phyloP scores from a whole-genome alignment of 2,113 vertebrate species.

The Poecile atricapillus region DNA sequence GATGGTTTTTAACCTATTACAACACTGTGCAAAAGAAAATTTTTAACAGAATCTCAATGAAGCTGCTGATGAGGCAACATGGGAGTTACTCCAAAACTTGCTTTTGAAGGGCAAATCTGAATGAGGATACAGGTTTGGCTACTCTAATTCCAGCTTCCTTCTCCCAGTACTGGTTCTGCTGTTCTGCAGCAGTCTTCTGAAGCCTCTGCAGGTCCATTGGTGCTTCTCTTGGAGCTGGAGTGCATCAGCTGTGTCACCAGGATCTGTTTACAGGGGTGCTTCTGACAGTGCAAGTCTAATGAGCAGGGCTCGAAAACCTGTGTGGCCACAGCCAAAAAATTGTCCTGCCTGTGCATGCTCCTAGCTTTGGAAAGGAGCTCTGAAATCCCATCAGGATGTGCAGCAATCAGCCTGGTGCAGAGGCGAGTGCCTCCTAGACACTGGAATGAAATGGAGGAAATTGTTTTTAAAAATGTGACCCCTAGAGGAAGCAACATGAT shows the following conservation, averaged over 20 bases:
- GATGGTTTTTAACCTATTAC: neutral
- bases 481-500: neutral
- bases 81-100: neutral
- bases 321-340: accelerated
- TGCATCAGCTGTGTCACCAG: neutral
- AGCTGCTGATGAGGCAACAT: neutral
- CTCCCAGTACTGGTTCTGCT: neutral
- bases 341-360: accelerated
- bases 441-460: neutral
- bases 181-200: neutral
- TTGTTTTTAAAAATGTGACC: neutral
- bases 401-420: neutral
- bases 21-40: neutral
- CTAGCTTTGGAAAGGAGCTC: neutral
- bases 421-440: neutral
- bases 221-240: neutral
- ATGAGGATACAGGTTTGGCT: neutral
- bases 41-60: neutral
- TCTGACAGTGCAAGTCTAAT: neutral
- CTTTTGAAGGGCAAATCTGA: neutral
- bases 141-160: neutral
- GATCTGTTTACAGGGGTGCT: neutral
- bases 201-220: neutral
- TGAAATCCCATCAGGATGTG: neutral
- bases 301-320: accelerated